phyloP scores from a whole-genome alignment of 2,888 invertebrate species.

The Lasiommata megera region DNA sequence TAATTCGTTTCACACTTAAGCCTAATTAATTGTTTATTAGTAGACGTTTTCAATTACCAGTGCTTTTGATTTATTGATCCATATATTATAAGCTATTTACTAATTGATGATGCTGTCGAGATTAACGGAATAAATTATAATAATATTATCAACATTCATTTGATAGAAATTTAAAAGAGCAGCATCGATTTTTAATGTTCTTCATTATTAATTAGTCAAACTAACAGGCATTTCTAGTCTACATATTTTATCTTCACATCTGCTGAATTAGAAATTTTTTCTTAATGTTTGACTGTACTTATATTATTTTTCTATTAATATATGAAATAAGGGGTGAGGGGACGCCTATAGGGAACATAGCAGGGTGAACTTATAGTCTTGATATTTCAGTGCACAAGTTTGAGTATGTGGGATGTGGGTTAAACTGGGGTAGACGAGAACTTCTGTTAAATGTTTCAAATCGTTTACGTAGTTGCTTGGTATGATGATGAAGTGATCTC shows the following conservation, averaged over 20 bases:
- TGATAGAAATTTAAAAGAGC: neutral
- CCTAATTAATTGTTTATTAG: constrained; percentile 76
- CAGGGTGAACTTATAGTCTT: neutral
- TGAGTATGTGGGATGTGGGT: neutral
- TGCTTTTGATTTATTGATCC: constrained; percentile 63
- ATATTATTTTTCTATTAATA: too few relatives aligned
- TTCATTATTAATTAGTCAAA: too few relatives aligned
- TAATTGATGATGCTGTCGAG: constrained; percentile 48
- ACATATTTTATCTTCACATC: too few relatives aligned
- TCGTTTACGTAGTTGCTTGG: constrained; percentile 2
- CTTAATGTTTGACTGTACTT: too few relatives aligned
- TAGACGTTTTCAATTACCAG: constrained; percentile 72
- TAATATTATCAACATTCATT: neutral
- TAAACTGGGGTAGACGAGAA: neutral
- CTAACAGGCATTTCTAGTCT: too few relatives aligned
- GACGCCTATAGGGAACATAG: neutral
- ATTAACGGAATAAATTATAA: constrained; percentile 13
- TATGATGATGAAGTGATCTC: neutral
- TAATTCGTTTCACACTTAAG: constrained; percentile 66
- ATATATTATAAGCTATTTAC: constrained; percentile 49
- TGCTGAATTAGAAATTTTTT: too few relatives aligned
- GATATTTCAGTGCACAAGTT: neutral
- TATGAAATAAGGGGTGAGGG: too few relatives aligned
- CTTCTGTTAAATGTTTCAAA: too few relatives aligned
- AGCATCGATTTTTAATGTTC: neutral